Evolutionary conservation across 30 jellyfish, hydroid and myxozoan species (phyloP), one percentile per base, ranked within the genome.

Genomic region (Hydra vulgaris): DNA sequence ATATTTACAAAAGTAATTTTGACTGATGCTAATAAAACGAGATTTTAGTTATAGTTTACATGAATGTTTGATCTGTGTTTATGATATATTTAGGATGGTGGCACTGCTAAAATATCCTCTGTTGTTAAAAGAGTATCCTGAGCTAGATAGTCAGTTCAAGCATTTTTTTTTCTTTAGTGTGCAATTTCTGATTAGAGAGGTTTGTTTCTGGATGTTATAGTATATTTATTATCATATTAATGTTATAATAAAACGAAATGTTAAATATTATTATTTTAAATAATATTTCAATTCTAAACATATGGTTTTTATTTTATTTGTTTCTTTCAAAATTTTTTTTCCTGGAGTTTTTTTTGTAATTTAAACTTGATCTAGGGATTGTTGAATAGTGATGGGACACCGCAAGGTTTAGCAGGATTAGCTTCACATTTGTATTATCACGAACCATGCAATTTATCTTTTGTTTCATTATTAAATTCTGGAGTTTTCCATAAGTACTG

Each of bases 371-470:
- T 56, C 19, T 76, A 82, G 87, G 70, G 87, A 18, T 74, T 82
- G 1, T 19, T 82, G 54, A 70, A 82, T 15, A 7, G 3, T 25
- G 23, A 15, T 16, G 86, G 89, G n/a, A 20, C 74, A 17, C 87
- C 87, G 3, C 87, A 71, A 24, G 89, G 89, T 17, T 61, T 82
- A 21, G 89, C 89, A 23, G 89, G 89, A n/a, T 23, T 82, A 18
- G 89, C 89, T 0, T 67, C 87, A 21, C 89, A 82, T 27, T 81
- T 82, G 26, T 55, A 25, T 72, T 82, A 71, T 25, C 89, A 73
- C 15, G 88, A 82, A 24, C 89, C 89, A 18, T 26, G 80, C 52
- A 82, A 72, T 24, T 78, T 27, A 18, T 82, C 79, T 18, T 78
- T 78, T 53, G 53, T 78, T 78, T 17, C 85, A 0, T 19, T 26